Base-by-base conservation (phyloP, 2,113 vertebrate species). In the Campylorhamphus procurvoides region DNA sequence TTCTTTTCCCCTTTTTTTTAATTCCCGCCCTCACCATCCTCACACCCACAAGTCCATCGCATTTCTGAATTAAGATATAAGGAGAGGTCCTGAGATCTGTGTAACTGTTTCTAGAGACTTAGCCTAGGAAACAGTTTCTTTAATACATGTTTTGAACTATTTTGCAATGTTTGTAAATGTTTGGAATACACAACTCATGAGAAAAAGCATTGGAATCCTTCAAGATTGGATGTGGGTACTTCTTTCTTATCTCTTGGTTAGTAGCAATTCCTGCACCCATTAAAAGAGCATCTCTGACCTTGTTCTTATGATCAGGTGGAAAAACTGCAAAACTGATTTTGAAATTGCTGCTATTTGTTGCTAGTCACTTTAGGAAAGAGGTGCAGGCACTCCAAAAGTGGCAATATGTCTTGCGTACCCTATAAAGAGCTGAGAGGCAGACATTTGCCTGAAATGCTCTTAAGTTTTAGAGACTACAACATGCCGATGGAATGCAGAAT, bases 11-110 rank as follows among this genome's bases (percentile, higher is more conserved):
- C 27, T 13, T 55, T 55, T 31, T n/a, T 56, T n/a, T 23, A n/a
- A n/a, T 12, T 1, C 4, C 3, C 1, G 0, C 5, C 2, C 0
- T 1, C 0, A 4, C 7, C 33, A 33, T 71, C 9, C 6, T 18
- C 8, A 19, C 7, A 14, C 22, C 5, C 10, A 64, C 9, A 67
- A 40, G 50, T 23, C 1, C 9, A 15, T 77, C 28, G 18, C 14
- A 37, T 10, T 17, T 90, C 74, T 52, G 35, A 78, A n/a, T 14
- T 60, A 47, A 59, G 37, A 72, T 73, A 46, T 28, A 11, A 72
- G 10, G 18, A 84, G 28, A 29, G 9, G 1, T 76, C 11, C 53
- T 44, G 63, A 46, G 16, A 37, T 33, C 9, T 50, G 3, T 63
- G 35, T 29, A 33, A 40, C 28, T 55, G 6, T 46, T 81, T 28